Percentiles rank a stretch among this genome's conserved stretches.
Evolutionary conservation across 2,888 invertebrate genomes (phyloP).

Genomic region (Limenitis camilla): DNA sequence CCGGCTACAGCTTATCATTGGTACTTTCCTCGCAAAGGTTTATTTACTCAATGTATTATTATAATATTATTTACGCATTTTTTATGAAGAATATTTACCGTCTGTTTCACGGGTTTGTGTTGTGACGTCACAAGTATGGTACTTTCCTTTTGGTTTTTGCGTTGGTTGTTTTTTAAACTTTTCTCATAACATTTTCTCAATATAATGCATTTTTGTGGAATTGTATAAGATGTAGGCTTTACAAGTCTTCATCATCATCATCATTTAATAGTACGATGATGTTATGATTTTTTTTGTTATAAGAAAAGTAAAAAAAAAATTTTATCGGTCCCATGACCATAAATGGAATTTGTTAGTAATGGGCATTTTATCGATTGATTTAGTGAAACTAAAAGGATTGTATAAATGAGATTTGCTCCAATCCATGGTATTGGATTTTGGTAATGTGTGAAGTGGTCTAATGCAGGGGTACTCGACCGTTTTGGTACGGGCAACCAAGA

Average conservation of each 20-base stretch:
- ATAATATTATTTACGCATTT: slow-evolving; percentile 37
- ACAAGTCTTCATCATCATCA: too few relatives aligned
- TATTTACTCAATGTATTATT: slow-evolving; percentile 47
- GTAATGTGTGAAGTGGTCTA: neutral
- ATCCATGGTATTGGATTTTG: too few relatives aligned
- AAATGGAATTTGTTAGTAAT: too few relatives aligned
- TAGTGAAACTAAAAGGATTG: slow-evolving; percentile 5
- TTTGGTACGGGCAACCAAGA: too few relatives aligned
- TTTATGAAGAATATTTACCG: slow-evolving; percentile 20
- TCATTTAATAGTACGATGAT: too few relatives aligned
- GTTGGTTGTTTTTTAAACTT: neutral
- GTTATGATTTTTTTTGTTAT: too few relatives aligned
- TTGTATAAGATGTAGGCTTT: too few relatives aligned
- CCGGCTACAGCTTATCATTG: slow-evolving; percentile 27
- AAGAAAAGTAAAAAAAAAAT: too few relatives aligned
- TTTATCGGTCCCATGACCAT: too few relatives aligned
- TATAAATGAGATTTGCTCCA: neutral
- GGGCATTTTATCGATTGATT: neutral
- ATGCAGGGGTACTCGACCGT: too few relatives aligned
- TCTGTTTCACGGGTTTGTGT: slow-evolving; percentile 23
- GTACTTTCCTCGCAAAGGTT: slow-evolving; percentile 47
- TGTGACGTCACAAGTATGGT: slow-evolving; percentile 24
- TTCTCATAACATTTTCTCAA: too few relatives aligned
- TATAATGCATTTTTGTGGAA: too few relatives aligned
- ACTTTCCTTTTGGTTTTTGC: slow-evolving; percentile 7